Evolutionary conservation across 2,888 invertebrate genomes (phyloP).

Genomic region (Nephrotoma flavescens): DNA sequence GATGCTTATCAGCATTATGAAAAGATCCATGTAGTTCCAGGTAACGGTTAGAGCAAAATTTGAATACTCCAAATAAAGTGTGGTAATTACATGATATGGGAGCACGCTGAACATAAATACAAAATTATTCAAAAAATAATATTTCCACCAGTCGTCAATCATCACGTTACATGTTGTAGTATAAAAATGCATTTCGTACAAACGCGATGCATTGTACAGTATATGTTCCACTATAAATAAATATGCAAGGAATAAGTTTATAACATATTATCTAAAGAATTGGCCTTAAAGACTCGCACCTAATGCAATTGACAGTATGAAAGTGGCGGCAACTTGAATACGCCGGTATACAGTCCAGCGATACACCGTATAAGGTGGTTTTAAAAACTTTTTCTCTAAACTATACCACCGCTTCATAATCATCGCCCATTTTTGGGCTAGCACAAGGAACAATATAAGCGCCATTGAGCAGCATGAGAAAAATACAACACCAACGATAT

Average conservation of each 20-base stretch:
- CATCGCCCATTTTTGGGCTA: background rate
- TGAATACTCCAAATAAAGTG: background rate
- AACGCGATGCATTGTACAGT: background rate
- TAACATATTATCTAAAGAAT: too few species aligned
- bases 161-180: background rate
- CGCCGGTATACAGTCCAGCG: background rate
- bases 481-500: background rate
- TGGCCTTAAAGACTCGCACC: background rate
- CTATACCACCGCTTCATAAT: background rate
- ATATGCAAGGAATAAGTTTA: background rate
- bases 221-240: background rate
- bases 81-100: background rate
- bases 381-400: background rate
- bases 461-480: background rate
- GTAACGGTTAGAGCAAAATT: background rate
- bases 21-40: slow-evolving; percentile 61
- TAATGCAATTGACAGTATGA: background rate
- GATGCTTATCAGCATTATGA: slow-evolving; percentile 53
- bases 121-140: background rate
- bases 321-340: background rate
- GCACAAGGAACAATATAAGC: background rate
- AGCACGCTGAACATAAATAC: background rate
- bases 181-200: background rate
- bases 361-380: background rate
- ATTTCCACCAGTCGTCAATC: background rate